Conservation (phyloP, 2,797 vertebrate genomes). For the Heterohyrax brucei region DNA sequence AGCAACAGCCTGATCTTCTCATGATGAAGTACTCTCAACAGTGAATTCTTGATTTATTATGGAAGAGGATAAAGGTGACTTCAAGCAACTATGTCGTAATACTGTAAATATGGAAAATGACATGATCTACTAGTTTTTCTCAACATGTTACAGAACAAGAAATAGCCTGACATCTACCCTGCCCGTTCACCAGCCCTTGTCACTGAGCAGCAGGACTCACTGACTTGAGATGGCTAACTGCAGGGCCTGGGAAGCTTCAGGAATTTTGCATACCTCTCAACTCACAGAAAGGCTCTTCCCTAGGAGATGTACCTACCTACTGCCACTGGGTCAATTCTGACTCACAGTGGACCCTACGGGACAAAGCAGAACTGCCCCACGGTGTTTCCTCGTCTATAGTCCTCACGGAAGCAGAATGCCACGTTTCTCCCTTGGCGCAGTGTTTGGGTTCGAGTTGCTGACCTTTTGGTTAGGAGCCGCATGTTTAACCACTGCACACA, state of each 20-base stretch:
- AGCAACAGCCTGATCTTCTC: not conserved
- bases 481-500: too few relatives aligned
- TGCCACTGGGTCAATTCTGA: too few relatives aligned
- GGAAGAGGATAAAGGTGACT: constrained; percentile 13
- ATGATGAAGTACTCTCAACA: not conserved
- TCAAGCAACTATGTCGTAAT: not conserved
- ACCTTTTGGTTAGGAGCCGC: too few relatives aligned
- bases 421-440: too few relatives aligned
- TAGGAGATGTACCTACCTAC: not conserved
- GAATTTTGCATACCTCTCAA: not conserved
- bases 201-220: not conserved
- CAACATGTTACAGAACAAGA: not conserved
- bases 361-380: too few relatives aligned
- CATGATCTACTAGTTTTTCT: not conserved
- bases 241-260: not conserved
- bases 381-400: too few relatives aligned
- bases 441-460: too few relatives aligned
- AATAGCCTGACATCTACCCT: not conserved
- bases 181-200: not conserved
- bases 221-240: not conserved
- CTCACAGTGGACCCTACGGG: too few relatives aligned
- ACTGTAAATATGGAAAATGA: constrained; percentile 28
- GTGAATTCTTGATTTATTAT: not conserved
- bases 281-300: not conserved
- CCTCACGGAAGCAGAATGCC: too few relatives aligned